Evolutionary conservation across 2,797 vertebrate species (phyloP), one percentile per base, ranked within the genome.

Genomic region (Platalea minor): DNA sequence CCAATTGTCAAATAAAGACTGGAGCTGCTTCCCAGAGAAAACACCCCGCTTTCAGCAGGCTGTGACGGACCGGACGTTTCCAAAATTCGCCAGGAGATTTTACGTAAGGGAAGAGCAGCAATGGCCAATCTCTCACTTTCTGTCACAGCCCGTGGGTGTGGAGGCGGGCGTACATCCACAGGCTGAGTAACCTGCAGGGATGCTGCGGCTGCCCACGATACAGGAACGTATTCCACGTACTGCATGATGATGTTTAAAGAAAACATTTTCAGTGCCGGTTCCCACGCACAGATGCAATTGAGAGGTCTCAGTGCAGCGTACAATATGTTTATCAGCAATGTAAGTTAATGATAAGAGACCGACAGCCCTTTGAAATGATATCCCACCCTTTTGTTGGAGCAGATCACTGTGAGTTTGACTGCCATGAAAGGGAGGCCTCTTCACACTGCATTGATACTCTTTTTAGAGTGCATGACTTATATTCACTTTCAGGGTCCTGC

Each of bases 41-140:
- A 37, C 33, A 26, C 9, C 8, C 19, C 21, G 25, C 23, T 13
- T 43, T 56, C 51, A 64, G 16, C 59, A 13, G 31, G 8, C 60
- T 70, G 19, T 63, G 81, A 53, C 0, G 0, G 25, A 37, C 23
- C 4, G 13, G 20, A 24, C 0, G 0, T 48, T 51, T 92, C 70
- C 68, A 77, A 19, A 89, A 46, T 29, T 46, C 84, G 53, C 35
- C n/a, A 17, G 31, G 48, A 56, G 26, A 10, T 77, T 80, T 77
- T 48, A 11, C 5, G 5, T 28, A 5, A 48, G 28, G 76, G 31
- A 70, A 56, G 68, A 89, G 48, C 64, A 93, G 41, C 53, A 68
- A 12, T 16, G 31, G 41, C 37, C 75, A 85, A 7, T 31, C 51
- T 35, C 28, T 31, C 41, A 11, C 41, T 69, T 57, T 79, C 35